A percentile compares a stretch with the other conserved stretches of the same genome.
Conservation (phyloP, 37 sponge, comb jelly and placozoan genomes). For the Haliclona indistincta region DNA sequence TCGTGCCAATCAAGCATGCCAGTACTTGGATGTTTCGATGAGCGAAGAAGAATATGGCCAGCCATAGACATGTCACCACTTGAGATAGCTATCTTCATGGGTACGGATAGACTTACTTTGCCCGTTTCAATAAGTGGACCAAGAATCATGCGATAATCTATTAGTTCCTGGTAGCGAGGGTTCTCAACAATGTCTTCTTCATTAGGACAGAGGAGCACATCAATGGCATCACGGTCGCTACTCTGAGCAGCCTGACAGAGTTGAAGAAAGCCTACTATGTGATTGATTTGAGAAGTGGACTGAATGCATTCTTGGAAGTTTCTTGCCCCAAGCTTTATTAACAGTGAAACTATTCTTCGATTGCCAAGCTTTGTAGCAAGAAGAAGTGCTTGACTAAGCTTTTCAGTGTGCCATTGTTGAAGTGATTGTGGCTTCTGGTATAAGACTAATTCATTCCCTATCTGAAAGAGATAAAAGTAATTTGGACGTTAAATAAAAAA, state of each 20-base stretch:
- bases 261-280: slow-evolving; percentile 51
- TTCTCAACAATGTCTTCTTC: slow-evolving; percentile 20
- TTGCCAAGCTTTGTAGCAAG: slow-evolving; percentile 39
- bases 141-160: slow-evolving; percentile 33
- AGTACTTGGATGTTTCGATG: slow-evolving; percentile 14
- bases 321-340: slow-evolving; percentile 46
- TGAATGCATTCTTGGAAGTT: slow-evolving; percentile 60
- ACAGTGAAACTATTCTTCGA: slow-evolving; percentile 29
- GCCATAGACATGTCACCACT: slow-evolving; percentile 20
- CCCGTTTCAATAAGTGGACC: slow-evolving; percentile 53
- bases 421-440: slow-evolving; percentile 3
- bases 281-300: slow-evolving; percentile 30
- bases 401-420: slow-evolving; percentile 14
- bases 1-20: slow-evolving; percentile 65
- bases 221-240: slow-evolving; percentile 34
- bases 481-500: not conserved
- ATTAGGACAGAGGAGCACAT: slow-evolving; percentile 26
- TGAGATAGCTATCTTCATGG: slow-evolving; percentile 43
- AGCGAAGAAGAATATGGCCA: slow-evolving; percentile 22
- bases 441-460: not conserved
- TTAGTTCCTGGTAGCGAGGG: slow-evolving; percentile 8
- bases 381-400: slow-evolving; percentile 29
- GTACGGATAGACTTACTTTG: slow-evolving; percentile 19
- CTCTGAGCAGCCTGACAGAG: slow-evolving; percentile 63
- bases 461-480: not conserved